A percentile compares a stretch with the other conserved stretches of the same genome.
phyloP scores from a whole-genome alignment of 2,113 vertebrate genomes.

The Apodemus sylvaticus region DNA sequence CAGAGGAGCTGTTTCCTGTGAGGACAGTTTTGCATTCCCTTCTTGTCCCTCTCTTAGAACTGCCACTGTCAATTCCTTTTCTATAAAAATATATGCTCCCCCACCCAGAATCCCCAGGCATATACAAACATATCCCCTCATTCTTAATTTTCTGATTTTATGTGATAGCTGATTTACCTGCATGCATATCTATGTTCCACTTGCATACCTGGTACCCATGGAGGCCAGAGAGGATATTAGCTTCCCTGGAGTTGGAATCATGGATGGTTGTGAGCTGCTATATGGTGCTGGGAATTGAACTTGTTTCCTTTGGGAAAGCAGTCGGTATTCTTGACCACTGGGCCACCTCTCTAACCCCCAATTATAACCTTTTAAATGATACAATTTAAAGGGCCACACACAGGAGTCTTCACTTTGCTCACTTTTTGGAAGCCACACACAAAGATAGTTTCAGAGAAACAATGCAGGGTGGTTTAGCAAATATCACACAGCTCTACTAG shows the following conservation, averaged over 20 bases:
- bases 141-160: background rate
- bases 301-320: background rate
- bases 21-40: background rate
- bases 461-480: background rate
- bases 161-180: background rate
- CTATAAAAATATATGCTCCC: background rate
- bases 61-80: background rate
- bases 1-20: background rate
- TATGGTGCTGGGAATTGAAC: background rate
- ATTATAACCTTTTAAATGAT: background rate
- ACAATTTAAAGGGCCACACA: background rate
- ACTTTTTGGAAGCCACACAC: background rate
- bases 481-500: background rate
- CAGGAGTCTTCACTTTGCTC: background rate
- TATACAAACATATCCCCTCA: background rate
- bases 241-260: background rate
- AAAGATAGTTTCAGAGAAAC: background rate
- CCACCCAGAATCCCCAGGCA: conserved; percentile 30
- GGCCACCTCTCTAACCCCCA: background rate
- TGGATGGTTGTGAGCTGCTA: background rate
- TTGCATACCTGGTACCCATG: background rate
- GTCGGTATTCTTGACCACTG: background rate
- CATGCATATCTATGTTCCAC: background rate
- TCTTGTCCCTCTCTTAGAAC: background rate
- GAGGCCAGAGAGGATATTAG: background rate